Evolutionary conservation across 2,797 vertebrate genomes (phyloP).

Genomic region (Tragelaphus oryx): DNA sequence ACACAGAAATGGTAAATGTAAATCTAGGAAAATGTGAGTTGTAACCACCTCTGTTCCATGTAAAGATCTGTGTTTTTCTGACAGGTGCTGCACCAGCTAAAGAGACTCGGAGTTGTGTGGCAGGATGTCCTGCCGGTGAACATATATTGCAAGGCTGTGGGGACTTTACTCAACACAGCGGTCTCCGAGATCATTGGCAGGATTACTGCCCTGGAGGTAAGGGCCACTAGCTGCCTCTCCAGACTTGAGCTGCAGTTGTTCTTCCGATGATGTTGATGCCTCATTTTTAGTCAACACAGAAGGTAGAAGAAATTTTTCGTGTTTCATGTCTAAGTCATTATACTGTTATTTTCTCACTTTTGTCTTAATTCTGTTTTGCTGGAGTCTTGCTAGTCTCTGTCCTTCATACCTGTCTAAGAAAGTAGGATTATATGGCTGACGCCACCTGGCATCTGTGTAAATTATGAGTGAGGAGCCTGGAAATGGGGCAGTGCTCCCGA

Average conservation of each 20-base stretch:
- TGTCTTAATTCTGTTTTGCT: constrained; percentile 37
- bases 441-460: background rate
- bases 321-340: constrained; percentile 17
- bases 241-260: background rate
- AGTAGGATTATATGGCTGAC: fast-evolving
- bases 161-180: constrained; percentile 91
- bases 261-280: background rate
- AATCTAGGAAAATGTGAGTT: background rate
- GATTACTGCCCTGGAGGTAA: constrained; percentile 93
- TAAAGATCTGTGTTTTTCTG: constrained; percentile 30
- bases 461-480: background rate
- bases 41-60: background rate
- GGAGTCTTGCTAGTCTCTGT: constrained; percentile 84
- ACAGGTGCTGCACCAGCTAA: constrained; percentile 95
- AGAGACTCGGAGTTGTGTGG: constrained; percentile 93
- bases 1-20: background rate
- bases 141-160: constrained; percentile 96
- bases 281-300: background rate
- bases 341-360: background rate
- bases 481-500: background rate
- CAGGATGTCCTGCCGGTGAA: constrained; percentile 94
- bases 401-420: background rate
- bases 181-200: constrained; percentile 89
- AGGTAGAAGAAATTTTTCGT: constrained; percentile 15
- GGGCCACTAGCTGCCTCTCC: fast-evolving